phyloP scores from a whole-genome alignment of 30 jellyfish, hydroid and myxozoan genomes.

The Chrysaora quinquecirrha region DNA sequence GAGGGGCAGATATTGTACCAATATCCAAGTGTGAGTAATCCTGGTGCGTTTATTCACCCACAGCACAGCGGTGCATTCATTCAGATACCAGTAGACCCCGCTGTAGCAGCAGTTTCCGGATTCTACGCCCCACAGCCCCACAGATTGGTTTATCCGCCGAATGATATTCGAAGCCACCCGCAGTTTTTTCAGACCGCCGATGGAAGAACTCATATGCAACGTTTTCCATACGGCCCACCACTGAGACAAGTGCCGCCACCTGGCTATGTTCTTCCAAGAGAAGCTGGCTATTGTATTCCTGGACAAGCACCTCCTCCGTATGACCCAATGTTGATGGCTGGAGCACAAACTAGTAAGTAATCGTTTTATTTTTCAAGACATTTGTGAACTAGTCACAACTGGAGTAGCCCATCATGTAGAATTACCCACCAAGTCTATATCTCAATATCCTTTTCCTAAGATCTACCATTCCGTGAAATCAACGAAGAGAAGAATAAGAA shows the following conservation, averaged over 20 bases:
- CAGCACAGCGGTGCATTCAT: background rate
- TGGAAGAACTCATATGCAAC: conserved; percentile 15
- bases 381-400: too few species aligned
- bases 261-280: conserved; percentile 31
- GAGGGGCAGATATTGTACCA: background rate
- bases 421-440: too few species aligned
- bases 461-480: too few species aligned
- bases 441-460: too few species aligned
- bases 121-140: background rate
- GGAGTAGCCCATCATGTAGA: too few species aligned
- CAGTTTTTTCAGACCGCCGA: conserved; percentile 15
- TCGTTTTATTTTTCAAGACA: too few species aligned
- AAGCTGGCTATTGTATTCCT: conserved; percentile 10
- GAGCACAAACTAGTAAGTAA: conserved; percentile 30
- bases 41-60: background rate
- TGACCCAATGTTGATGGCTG: conserved; percentile 10
- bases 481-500: too few species aligned
- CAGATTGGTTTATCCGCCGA: conserved; percentile 18
- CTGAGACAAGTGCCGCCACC: conserved; percentile 48
- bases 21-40: background rate
- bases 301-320: conserved; percentile 41
- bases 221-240: conserved; percentile 47
- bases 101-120: background rate
- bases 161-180: conserved; percentile 27
- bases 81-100: background rate